Percentiles rank a stretch among this genome's conserved stretches.
Conservation (phyloP, 2,797 vertebrate species). For the Phoxinus dragarum region DNA sequence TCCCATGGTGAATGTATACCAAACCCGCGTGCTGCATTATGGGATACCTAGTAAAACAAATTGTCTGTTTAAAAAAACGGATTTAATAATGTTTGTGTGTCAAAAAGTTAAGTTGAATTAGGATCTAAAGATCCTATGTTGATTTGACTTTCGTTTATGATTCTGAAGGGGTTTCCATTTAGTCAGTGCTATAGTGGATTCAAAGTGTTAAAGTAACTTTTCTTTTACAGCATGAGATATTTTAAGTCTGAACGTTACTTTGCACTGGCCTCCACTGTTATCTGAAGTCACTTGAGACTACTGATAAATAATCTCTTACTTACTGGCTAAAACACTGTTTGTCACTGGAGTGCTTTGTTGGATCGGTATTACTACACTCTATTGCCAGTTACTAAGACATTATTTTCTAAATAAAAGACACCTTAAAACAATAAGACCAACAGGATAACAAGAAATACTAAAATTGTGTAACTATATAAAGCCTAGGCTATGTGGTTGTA, state of each 20-base stretch:
- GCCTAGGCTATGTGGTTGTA: too few species aligned
- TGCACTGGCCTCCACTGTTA: not conserved
- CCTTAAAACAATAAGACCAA: too few species aligned
- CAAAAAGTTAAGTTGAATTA: not conserved
- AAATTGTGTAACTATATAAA: too few species aligned
- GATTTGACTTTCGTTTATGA: not conserved
- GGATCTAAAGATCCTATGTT: not conserved
- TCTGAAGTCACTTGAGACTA: conserved; percentile 5
- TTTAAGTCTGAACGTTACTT: not conserved
- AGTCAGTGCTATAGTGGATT: not conserved
- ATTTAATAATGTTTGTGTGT: not conserved
- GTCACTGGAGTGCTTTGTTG: not conserved
- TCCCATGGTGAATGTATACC: conserved; percentile 78
- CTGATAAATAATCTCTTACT: conserved; percentile 3
- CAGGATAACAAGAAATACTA: too few species aligned
- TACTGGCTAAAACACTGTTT: conserved; percentile 6
- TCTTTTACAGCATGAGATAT: not conserved
- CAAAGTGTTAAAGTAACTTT: not conserved
- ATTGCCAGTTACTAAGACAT: not conserved
- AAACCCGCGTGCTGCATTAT: conserved; percentile 45
- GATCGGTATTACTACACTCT: not conserved
- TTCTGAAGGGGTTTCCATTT: not conserved
- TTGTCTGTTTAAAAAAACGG: not conserved
- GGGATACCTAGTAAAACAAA: conserved; percentile 19
- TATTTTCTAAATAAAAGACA: conserved; percentile 5